Evolutionary conservation across 2,113 vertebrate genomes (phyloP).

Genomic region (Hippocampus abdominalis): DNA sequence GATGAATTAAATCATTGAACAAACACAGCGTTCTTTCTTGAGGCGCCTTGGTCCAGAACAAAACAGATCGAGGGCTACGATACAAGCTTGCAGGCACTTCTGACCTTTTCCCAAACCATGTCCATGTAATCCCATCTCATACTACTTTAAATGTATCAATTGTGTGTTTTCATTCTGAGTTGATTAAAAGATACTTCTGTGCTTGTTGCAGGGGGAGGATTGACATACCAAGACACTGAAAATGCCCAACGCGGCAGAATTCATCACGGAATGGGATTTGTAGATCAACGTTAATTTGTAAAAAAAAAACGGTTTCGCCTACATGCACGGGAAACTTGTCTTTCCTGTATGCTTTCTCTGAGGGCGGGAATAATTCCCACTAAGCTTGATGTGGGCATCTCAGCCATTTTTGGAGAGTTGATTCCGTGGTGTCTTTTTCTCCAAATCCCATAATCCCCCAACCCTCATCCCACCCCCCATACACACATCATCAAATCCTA

Average conservation of each 20-base stretch:
- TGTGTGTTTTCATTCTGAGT: neutral
- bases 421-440: constrained; percentile 59
- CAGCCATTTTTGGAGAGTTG: constrained; percentile 61
- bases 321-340: constrained; percentile 21
- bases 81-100: neutral
- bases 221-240: constrained; percentile 22
- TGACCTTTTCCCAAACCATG: neutral
- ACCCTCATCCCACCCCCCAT: neutral
- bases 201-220: neutral
- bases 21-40: neutral
- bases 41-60: neutral
- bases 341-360: constrained; percentile 29
- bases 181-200: too few species aligned
- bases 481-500: constrained; percentile 50
- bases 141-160: neutral
- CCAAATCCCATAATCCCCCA: constrained; percentile 67
- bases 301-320: constrained; percentile 27
- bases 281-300: constrained; percentile 23
- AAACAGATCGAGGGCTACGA: neutral
- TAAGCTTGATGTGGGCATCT: constrained; percentile 65
- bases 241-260: constrained; percentile 5
- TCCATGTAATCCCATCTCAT: neutral
- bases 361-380: constrained; percentile 38
- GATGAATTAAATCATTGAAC: neutral
- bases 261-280: constrained; percentile 6